A percentile compares a stretch with the other conserved stretches of the same genome.
phyloP scores from a whole-genome alignment of 2,113 vertebrate species.

The Sylvia atricapilla region DNA sequence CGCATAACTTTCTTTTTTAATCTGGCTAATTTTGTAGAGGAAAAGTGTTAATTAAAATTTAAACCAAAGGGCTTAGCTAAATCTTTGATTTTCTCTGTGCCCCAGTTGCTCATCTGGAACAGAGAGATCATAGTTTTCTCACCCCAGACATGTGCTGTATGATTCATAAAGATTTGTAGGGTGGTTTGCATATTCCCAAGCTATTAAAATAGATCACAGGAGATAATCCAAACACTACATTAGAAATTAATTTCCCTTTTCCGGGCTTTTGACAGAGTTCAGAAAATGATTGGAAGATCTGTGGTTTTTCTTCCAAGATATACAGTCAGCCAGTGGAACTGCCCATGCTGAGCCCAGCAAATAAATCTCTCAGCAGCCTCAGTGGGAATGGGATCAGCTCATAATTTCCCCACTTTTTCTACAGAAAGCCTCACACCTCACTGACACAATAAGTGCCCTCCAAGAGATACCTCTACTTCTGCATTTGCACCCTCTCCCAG shows the following conservation, averaged over 20 bases:
- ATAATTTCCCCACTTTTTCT: not conserved
- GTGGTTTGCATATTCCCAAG: not conserved
- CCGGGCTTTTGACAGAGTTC: not conserved
- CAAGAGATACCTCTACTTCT: not conserved
- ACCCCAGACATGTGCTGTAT: not conserved
- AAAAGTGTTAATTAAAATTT: not conserved
- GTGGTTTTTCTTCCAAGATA: not conserved
- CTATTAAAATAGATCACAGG: not conserved
- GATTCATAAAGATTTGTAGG: not conserved
- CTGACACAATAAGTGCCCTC: not conserved
- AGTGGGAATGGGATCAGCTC: not conserved
- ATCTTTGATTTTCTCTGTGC: not conserved
- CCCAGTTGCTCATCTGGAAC: not conserved
- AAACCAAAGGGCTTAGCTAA: not conserved
- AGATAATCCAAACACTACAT: not conserved
- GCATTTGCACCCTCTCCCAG: not conserved
- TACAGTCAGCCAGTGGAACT: not conserved
- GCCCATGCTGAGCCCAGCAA: not conserved
- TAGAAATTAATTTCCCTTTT: not conserved
- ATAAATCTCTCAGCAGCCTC: not conserved
- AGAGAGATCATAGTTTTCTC: not conserved
- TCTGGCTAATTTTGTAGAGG: not conserved
- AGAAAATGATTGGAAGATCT: not conserved
- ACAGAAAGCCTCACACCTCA: not conserved
- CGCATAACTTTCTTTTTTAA: not conserved